A percentile compares a stretch with the other conserved stretches of the same genome.
phyloP scores from a whole-genome alignment of 2,888 invertebrate species.

The Horisme vitalbata region DNA sequence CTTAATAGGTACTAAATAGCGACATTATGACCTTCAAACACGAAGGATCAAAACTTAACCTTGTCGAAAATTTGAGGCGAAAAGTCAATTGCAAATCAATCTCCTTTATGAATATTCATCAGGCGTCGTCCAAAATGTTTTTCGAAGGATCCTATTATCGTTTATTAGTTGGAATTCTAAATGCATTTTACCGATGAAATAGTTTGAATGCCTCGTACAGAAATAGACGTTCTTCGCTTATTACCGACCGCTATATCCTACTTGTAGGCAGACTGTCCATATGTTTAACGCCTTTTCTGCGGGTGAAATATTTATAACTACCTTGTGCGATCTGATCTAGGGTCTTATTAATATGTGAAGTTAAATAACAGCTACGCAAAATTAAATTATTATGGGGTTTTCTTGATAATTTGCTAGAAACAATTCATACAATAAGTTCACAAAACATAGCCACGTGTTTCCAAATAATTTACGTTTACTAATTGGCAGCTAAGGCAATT shows the following conservation, averaged over 20 bases:
- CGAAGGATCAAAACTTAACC: slow-evolving; percentile 30
- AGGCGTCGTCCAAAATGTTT: slow-evolving; percentile 21
- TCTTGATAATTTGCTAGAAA: not conserved
- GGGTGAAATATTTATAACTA: slow-evolving; percentile 47
- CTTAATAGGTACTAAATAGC: too few species aligned
- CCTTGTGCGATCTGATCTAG: slow-evolving; percentile 21
- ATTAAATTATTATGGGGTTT: slow-evolving; percentile 2
- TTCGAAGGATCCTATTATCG: slow-evolving; percentile 19
- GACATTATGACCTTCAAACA: slow-evolving; percentile 17
- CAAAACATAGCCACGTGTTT: too few species aligned
- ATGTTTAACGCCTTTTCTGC: slow-evolving; percentile 43
- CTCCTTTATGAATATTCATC: slow-evolving; percentile 39
- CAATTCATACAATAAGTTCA: too few species aligned
- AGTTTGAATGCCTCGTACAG: slow-evolving; percentile 45
- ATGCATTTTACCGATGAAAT: slow-evolving; percentile 30
- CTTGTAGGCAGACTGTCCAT: slow-evolving; percentile 38
- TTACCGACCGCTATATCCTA: slow-evolving; percentile 25
- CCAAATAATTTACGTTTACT: too few species aligned
- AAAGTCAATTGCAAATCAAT: slow-evolving; percentile 40
- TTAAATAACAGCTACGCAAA: slow-evolving; percentile 21
- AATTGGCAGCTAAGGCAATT: too few species aligned
- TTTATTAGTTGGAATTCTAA: slow-evolving; percentile 21
- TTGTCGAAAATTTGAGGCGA: slow-evolving; percentile 30
- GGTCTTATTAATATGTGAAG: slow-evolving; percentile 24
- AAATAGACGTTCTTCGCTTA: slow-evolving; percentile 52